Evolutionary conservation across 2,797 vertebrate genomes (phyloP), one percentile per base, ranked within the genome.

Genomic region (Gastrophryne carolinensis): DNA sequence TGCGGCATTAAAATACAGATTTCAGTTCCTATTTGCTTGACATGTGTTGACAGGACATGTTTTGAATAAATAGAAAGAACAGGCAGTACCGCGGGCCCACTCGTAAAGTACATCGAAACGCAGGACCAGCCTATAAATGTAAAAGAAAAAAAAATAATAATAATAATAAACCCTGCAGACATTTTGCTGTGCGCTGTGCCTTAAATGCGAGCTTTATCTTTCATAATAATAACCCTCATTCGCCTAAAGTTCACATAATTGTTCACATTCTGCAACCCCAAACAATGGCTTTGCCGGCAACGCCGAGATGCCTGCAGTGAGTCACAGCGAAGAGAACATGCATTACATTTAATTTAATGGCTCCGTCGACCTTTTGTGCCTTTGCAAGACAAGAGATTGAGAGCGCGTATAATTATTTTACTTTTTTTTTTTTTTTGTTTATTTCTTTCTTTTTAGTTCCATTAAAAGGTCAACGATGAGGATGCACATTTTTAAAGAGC

Each of bases 391-490:
- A 56, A 27, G 27, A 13, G 24, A 67, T 57, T n/a, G 56, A 35
- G 27, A 77, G 11, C 23, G 44, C 53, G 26, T 73, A 81, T 82
- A 72, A 82, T 84, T 82, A 77, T 77, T 80, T 81, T 32, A 78
- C 66, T 52, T 79, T 41, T 41, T 6, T 41, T 4, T 12, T 13
- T 1, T 8, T 80, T 61, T 72, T 75, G 72, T 52, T 70, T 35
- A 5, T 12, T 13, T 1, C 15, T 80, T 61, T 72, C 73, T 74
- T 52, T 70, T 35, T 41, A 63, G 61, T 80, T 82, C 78, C 39
- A 64, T 19, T 23, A 62, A n/a, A 73, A 52, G 3, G 30, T 66
- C 35, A 61, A 24, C 24, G 62, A 58, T 8, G 32, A 1, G 5
- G 21, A 21, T 80, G 56, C 64, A 23, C 73, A 39, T 72, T 62